A percentile compares a stretch with the other conserved stretches of the same genome.
These are phyloP conservation scores for Mormoops blainvillei DNA, from an alignment of 2,113 vertebrate genomes.

Conservation along the genomic window DNA sequence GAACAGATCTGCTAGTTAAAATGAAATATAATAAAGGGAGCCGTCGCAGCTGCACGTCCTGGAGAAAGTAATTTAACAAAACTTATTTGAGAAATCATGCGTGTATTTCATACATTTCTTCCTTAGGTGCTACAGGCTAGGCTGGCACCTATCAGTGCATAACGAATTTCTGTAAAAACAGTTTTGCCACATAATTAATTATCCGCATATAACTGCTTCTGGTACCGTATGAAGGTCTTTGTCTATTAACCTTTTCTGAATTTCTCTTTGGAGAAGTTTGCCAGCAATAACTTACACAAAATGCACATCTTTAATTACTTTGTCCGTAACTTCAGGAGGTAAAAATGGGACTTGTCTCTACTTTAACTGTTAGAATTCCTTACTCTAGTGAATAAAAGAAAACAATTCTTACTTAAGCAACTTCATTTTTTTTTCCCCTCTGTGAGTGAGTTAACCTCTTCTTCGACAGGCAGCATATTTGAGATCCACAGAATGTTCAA, in stretches of 20 bases:
- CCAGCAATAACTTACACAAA: conserved; percentile 10
- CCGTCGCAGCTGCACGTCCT: background rate
- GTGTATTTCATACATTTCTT: background rate
- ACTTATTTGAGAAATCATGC: background rate
- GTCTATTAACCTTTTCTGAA: conserved; percentile 61
- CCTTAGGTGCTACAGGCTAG: background rate
- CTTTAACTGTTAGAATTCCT: conserved; percentile 34
- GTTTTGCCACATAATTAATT: conserved; percentile 51
- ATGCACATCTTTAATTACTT: conserved; percentile 57
- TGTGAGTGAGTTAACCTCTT: background rate
- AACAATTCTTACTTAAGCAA: background rate
- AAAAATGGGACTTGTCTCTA: background rate
- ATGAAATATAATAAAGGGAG: conserved; percentile 26
- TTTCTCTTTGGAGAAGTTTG: conserved; percentile 43
- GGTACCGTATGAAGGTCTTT: conserved; percentile 32
- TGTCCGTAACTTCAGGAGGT: background rate
- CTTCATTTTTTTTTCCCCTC: background rate
- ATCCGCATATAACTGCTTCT: conserved; percentile 7
- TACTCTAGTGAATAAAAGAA: conserved; percentile 3
- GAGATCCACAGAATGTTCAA: background rate
- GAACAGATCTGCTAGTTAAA: background rate
- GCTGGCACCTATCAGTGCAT: background rate
- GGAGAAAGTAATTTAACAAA: conserved; percentile 23
- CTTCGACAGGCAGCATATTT: background rate
- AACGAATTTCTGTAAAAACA: conserved; percentile 31